Evolutionary conservation across 2,888 invertebrate species (phyloP).

Genomic region (Steinernema carpocapsae): DNA sequence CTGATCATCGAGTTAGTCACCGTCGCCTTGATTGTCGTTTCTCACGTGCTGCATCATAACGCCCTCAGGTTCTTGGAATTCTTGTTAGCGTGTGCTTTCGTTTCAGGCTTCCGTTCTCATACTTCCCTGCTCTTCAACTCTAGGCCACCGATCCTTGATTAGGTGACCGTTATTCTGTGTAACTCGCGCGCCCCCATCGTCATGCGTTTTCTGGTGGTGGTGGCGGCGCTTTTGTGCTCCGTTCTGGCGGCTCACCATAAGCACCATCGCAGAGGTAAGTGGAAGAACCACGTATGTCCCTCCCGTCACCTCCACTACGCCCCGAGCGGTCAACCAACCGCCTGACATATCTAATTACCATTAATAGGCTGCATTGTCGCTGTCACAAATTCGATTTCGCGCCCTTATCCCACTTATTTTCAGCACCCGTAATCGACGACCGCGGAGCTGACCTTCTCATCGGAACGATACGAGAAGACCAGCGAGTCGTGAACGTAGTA

Average conservation of each 20-base stretch:
- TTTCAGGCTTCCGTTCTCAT: conserved; percentile 8
- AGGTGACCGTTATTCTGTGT: conserved; percentile 11
- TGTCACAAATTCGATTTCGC: conserved; percentile 29
- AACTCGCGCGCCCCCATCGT: conserved; percentile 33
- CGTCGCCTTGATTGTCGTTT: conserved; percentile 10
- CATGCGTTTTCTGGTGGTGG: conserved; percentile 34
- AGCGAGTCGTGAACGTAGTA: conserved; percentile 61
- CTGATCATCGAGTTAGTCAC: conserved; percentile 22
- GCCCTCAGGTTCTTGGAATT: neutral
- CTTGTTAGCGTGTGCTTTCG: neutral
- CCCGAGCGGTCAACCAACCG: neutral
- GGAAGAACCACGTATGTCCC: neutral
- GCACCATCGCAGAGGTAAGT: conserved; percentile 43
- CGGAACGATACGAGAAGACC: conserved; percentile 64
- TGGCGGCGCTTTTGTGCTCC: conserved; percentile 32
- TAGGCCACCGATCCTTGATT: conserved; percentile 28
- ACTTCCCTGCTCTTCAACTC: neutral
- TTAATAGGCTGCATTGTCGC: conserved; percentile 9
- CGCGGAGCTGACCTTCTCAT: conserved; percentile 63
- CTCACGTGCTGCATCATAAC: conserved; percentile 16
- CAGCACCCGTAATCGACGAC: conserved; percentile 64
- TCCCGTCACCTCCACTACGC: neutral
- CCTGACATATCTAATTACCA: conserved; percentile 3
- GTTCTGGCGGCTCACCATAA: conserved; percentile 41
- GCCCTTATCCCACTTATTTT: conserved; percentile 17